Evolutionary conservation across 2,888 invertebrate species (phyloP).

Genomic region (Hypomecis atomaria): DNA sequence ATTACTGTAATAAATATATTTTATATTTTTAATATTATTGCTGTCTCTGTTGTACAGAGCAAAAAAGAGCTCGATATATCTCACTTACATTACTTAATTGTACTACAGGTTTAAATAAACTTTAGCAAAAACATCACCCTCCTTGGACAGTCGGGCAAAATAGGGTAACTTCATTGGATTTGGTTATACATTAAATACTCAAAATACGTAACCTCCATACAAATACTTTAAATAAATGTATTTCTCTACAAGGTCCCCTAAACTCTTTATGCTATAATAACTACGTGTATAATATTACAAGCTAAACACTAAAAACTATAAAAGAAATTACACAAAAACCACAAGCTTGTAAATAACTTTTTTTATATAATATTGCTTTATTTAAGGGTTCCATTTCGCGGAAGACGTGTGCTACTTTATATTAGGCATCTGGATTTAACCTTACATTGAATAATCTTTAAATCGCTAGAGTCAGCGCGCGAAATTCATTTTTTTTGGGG

Average conservation of each 20-base stretch:
- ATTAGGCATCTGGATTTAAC: slow-evolving; percentile 41
- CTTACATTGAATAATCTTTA: slow-evolving; percentile 16
- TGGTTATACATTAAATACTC: slow-evolving; percentile 49
- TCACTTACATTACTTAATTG: slow-evolving; percentile 72
- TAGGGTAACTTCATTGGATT: slow-evolving; percentile 49
- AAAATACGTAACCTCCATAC: slow-evolving; percentile 42
- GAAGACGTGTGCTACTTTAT: slow-evolving; percentile 66
- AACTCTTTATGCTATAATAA: slow-evolving; percentile 43
- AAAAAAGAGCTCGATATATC: slow-evolving; percentile 75
- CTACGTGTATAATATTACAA: slow-evolving; percentile 47
- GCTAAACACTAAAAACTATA: slow-evolving; percentile 59
- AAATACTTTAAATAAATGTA: slow-evolving; percentile 46
- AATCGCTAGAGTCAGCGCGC: no score
- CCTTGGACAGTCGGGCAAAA: slow-evolving; percentile 17
- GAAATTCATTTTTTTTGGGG: no score
- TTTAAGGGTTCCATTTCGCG: slow-evolving; percentile 62
- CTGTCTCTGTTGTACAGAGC: slow-evolving; percentile 81
- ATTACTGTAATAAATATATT: slow-evolving; percentile 53
- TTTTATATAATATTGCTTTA: slow-evolving; percentile 64
- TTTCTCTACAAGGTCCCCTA: slow-evolving; percentile 59
- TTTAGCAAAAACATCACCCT: slow-evolving; percentile 12
- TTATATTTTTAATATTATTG: slow-evolving; percentile 67
- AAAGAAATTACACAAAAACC: slow-evolving; percentile 47
- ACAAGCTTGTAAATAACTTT: slow-evolving; percentile 42
- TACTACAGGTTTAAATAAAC: slow-evolving; percentile 50